These are phyloP conservation scores for Myripristis jacobus DNA, from an alignment of 2,797 vertebrate species.

Conservation along the genomic window DNA sequence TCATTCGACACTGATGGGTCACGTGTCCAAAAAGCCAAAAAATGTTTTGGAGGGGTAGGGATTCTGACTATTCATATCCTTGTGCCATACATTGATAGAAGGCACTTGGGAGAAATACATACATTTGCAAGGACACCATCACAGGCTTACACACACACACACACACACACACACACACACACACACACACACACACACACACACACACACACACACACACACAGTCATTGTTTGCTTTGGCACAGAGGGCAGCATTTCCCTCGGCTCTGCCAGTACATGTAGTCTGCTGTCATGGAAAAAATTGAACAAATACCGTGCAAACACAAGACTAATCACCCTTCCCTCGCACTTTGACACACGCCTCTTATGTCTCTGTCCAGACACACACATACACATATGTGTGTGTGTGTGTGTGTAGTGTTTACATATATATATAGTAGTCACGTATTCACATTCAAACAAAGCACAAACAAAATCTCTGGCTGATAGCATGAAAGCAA, in stretches of 20 bases:
- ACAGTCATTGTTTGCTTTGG: conserved; percentile 81
- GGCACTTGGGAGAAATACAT: conserved; percentile 52
- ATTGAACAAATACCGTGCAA: conserved; percentile 78
- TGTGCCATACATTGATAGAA: conserved; percentile 57
- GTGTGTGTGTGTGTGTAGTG: too few relatives aligned
- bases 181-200: too few relatives aligned
- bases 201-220: conserved; percentile 40
- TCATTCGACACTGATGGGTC: neutral
- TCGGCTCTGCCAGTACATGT: conserved; percentile 82
- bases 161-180: conserved; percentile 40
- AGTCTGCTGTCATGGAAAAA: conserved; percentile 86
- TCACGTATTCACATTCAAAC: conserved; percentile 48
- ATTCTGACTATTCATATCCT: conserved; percentile 48
- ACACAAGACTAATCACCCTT: conserved; percentile 77
- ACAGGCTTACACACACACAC: too few relatives aligned
- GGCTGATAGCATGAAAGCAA: conserved; percentile 47
- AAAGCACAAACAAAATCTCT: conserved; percentile 48
- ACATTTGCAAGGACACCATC: conserved; percentile 1
- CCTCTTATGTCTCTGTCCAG: conserved; percentile 64
- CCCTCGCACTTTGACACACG: conserved; percentile 77
- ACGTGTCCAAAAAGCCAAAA: conserved; percentile 33
- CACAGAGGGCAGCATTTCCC: conserved; percentile 80
- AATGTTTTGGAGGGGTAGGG: too few relatives aligned
- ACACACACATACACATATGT: conserved; percentile 29
- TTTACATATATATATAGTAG: too few relatives aligned